Evolutionary conservation across 92 coral and sea anemone species (phyloP).

Genomic region (Actinostola sp.): DNA sequence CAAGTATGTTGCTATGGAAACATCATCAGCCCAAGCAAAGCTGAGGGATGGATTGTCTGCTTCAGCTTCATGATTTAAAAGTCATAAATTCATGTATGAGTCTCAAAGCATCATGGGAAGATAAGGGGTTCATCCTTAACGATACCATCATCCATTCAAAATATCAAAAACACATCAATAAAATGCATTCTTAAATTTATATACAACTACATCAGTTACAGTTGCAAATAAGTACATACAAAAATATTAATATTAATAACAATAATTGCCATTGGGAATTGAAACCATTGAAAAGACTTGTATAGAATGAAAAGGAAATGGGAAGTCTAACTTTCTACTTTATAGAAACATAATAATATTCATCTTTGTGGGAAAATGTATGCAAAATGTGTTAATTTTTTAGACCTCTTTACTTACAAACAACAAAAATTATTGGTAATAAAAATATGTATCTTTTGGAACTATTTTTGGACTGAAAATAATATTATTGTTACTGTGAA

Average conservation of each 20-base stretch:
- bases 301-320: conserved; percentile 4
- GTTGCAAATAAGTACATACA: not conserved
- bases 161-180: not conserved
- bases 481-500: too few species aligned
- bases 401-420: conserved; percentile 5
- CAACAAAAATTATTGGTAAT: conserved; percentile 2
- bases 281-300: conserved; percentile 8
- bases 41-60: conserved; percentile 63
- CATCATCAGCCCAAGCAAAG: conserved; percentile 65
- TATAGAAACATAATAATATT: not conserved
- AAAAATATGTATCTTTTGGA: too few species aligned
- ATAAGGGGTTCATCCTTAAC: not conserved
- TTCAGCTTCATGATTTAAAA: conserved; percentile 49
- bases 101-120: conserved; percentile 10
- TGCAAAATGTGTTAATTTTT: conserved; percentile 1
- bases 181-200: conserved; percentile 6
- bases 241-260: not conserved
- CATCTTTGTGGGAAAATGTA: conserved; percentile 8
- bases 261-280: not conserved
- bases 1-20: conserved; percentile 72
- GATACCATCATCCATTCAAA: not conserved
- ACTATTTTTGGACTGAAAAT: not conserved
- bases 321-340: conserved; percentile 8
- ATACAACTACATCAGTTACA: conserved; percentile 1
- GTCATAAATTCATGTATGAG: not conserved